Base-by-base conservation (phyloP, 2,113 vertebrate species). In the Fulica atra region DNA sequence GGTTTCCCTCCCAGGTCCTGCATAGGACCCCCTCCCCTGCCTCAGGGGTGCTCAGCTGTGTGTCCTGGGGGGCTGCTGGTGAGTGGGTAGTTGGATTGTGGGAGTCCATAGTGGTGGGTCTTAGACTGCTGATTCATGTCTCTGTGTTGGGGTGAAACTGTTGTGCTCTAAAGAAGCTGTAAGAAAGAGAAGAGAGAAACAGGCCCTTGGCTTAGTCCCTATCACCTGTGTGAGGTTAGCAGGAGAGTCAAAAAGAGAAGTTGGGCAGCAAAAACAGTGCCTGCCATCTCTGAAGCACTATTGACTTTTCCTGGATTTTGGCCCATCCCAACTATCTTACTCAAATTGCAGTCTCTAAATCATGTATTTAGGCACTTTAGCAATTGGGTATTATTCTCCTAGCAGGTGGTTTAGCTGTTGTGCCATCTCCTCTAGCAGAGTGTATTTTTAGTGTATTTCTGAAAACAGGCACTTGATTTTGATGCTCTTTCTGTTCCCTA, bases 401-500 rank as follows among this genome's bases (percentile, higher is more conserved):
- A 59, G 89, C 87, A 91, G 87, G 81, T 94, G 87, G 93, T 76
- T 96, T 76, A 72, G 64, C 81, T 94, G 81, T 92, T 95, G 81
- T 92, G 92, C 89, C 46, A 65, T 94, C 92, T 87, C 18, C 44
- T 82, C 78, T 29, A 94, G 74, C 66, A 74, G 65, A 69, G 19
- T 16, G 8, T 89, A 87, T 91, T 97, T 96, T 94, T 88, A 93
- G 85, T 63, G 80, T 77, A 81, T 70, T 96, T 95, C 91, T 92
- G 89, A 93, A 95, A 91, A 70, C 77, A 81, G 91, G 40, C 69
- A 56, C 60, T 82, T 91, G 87, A 77, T 93, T 82, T 84, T 91
- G 89, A 73, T 88, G 94, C 64, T 89, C 44, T 60, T 93, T 86
- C 92, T 84, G 26, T 92, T 93, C 64, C 19, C 29, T 51, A 2